Evolutionary conservation across 2,797 vertebrate genomes (phyloP).

Genomic region (Acestrorhynchus altus): DNA sequence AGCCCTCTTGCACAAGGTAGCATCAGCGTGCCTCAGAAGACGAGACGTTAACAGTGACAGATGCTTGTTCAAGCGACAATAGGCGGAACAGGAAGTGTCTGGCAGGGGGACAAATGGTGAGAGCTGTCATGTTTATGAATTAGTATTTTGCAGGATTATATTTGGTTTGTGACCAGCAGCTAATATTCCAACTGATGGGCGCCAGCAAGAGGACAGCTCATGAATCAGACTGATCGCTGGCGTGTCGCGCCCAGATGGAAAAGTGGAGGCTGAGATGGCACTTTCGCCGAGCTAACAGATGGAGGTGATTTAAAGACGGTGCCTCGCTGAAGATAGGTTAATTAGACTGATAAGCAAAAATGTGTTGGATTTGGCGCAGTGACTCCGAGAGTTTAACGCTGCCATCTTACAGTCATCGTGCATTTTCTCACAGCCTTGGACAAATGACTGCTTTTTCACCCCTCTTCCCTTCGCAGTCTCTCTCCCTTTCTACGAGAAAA

Average conservation of each 20-base stretch:
- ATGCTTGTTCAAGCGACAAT: conserved; percentile 29
- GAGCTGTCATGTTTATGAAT: conserved; percentile 51
- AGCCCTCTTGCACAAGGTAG: no score
- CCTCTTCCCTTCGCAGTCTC: background rate
- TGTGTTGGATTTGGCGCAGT: conserved; percentile 69
- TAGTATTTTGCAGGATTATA: conserved; percentile 54
- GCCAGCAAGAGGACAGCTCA: conserved; percentile 37
- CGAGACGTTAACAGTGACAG: conserved; percentile 27
- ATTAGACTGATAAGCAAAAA: conserved; percentile 77
- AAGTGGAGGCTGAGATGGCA: conserved; percentile 68
- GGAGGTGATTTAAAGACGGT: conserved; percentile 73
- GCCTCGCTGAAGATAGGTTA: conserved; percentile 74
- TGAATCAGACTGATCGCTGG: conserved; percentile 75
- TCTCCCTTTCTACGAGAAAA: conserved; percentile 11
- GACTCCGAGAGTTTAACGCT: conserved; percentile 58
- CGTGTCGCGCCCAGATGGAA: conserved; percentile 66
- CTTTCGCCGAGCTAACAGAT: conserved; percentile 72
- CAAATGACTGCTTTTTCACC: conserved; percentile 10
- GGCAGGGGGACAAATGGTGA: conserved; percentile 9
- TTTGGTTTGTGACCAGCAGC: conserved; percentile 46
- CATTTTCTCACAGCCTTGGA: conserved; percentile 42
- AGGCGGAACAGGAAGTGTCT: conserved; percentile 30
- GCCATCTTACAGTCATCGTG: conserved; percentile 53
- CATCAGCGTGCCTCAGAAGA: background rate
- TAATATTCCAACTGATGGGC: conserved; percentile 50